Evolutionary conservation across 2,888 invertebrate genomes (phyloP), one percentile per base, ranked within the genome.

Genomic region (Stictocephala bisonia): DNA sequence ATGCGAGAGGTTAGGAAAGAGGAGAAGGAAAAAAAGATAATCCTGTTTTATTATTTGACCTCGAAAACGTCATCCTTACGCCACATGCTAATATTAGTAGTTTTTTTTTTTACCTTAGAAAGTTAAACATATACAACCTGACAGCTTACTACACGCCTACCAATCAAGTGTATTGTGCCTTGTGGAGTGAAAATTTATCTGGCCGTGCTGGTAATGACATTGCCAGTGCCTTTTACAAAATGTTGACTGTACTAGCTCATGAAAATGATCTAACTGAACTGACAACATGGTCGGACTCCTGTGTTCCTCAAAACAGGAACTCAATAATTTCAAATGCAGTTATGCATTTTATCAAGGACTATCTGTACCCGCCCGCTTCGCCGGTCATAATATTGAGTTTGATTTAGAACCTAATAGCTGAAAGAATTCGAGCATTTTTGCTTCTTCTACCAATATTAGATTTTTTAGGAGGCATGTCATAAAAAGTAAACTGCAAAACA

Each of bases 221-320:
- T n/a, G 64, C 64, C 7, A 72, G 72, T 72, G 66, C 51, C 0
- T 50, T 72, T 24, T 4, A 26, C 0, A 67, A 72, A 20, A 72
- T 72, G 18, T 26, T 72, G 26, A 18, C 29, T 72, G 53, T 40
- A 9, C 15, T 72, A 3, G 35, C 31, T n/a, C 41, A 27, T n/a
- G 72, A 72, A 53, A 51, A 72, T 72, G 51, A 72, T 6, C 26
- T 72, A 3, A 72, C 66, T 4, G 41, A 72, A 2, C 27, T 67
- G 13, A 67, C 20, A 15, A 27, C 48, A 20, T 60, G 71, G 58
- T 48, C 48, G 2, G 60, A 71, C 18, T 71, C 58, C 3, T 48
- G 71, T 29, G 71, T 60, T 9, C 71, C 71, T 13, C 60, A 64
- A 40, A 40, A 60, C n/a, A n/a, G n/a, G n/a, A 72, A 72, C 20